These are phyloP conservation scores for Platycercus adscitus DNA, from an alignment of 2,113 vertebrate species.

Conservation along the genomic window DNA sequence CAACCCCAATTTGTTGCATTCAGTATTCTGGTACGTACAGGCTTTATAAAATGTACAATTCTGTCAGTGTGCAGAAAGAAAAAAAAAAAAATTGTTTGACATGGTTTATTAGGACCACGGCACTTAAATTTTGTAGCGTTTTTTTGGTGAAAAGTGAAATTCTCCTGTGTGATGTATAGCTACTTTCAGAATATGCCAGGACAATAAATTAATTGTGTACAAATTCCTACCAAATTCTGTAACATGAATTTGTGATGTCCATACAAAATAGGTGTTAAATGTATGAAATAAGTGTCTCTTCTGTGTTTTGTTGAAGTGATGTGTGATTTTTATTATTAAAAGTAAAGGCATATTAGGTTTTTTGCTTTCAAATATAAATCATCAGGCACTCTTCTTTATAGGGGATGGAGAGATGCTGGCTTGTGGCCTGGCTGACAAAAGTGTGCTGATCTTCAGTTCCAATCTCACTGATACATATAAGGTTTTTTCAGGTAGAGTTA, in stretches of 20 bases:
- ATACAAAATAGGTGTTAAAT: not conserved
- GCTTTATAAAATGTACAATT: not conserved
- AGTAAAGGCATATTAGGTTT: not conserved
- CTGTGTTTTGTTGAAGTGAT: not conserved
- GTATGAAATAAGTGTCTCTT: not conserved
- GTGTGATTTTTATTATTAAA: not conserved
- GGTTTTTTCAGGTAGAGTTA: constrained; percentile 82
- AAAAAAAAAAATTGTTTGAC: not conserved
- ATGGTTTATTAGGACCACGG: not conserved
- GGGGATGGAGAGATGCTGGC: constrained; percentile 85
- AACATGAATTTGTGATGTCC: not conserved
- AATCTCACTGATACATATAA: constrained; percentile 69
- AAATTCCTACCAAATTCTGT: not conserved
- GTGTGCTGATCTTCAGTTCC: constrained; percentile 78
- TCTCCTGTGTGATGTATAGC: not conserved
- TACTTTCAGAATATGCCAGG: not conserved
- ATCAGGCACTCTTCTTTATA: constrained; percentile 44
- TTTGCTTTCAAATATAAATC: not conserved
- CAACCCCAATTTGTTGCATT: constrained; percentile 70
- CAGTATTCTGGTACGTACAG: constrained; percentile 83
- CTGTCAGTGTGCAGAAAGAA: not conserved
- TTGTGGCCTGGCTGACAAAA: constrained; percentile 84
- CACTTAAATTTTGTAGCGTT: not conserved
- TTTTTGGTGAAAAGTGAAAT: not conserved
- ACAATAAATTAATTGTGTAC: not conserved